phyloP scores from a whole-genome alignment of 2,797 vertebrate genomes.

The Moxostoma hubbsi region DNA sequence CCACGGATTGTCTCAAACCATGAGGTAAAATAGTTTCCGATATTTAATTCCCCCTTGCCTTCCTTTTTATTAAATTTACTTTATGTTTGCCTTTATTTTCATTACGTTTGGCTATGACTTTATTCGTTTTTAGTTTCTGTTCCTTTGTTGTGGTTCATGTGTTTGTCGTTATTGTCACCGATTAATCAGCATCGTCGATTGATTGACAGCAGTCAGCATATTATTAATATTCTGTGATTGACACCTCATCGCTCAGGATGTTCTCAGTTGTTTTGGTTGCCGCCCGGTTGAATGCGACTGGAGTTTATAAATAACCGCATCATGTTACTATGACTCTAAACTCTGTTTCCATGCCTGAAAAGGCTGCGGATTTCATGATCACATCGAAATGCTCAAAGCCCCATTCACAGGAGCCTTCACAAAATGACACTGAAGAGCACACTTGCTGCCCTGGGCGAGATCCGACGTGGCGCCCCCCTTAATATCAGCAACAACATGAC shows the following conservation, averaged over 20 bases:
- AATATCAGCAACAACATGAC: no score
- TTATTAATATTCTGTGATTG: neutral
- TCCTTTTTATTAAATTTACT: no score
- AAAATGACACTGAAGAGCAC: no score
- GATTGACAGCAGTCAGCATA: neutral
- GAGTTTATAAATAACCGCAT: constrained; percentile 18
- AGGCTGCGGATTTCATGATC: constrained; percentile 17
- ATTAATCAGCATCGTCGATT: neutral
- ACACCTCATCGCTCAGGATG: neutral
- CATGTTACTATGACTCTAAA: constrained; percentile 1
- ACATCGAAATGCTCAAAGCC: neutral
- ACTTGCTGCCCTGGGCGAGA: no score
- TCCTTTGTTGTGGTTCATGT: neutral
- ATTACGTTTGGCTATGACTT: neutral
- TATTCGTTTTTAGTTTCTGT: neutral
- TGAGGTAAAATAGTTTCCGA: no score
- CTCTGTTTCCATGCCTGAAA: constrained; percentile 27
- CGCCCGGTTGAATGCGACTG: neutral
- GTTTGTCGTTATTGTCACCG: neutral
- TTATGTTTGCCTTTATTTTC: no score
- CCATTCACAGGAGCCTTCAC: neutral
- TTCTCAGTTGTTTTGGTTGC: neutral
- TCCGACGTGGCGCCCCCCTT: no score
- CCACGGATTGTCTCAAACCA: no score
- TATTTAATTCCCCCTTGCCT: no score